Conservation (phyloP, 2,113 vertebrate genomes). For the Datnioides undecimradiatus region DNA sequence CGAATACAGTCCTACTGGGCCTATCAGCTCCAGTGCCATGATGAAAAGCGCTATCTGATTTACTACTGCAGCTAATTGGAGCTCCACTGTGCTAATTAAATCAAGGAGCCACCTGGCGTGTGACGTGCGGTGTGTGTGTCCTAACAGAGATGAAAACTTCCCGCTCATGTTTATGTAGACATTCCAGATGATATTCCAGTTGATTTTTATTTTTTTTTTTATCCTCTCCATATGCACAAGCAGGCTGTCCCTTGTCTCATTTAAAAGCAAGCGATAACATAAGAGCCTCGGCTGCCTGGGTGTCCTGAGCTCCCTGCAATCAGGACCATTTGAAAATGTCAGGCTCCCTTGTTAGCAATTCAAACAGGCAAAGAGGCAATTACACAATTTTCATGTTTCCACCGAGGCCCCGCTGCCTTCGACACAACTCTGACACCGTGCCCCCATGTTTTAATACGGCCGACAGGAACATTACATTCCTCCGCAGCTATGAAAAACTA, state of each 20-base stretch:
- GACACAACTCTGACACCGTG: constrained; percentile 84
- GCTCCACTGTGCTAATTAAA: constrained; percentile 76
- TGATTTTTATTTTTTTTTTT: constrained; percentile 32
- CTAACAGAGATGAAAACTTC: constrained; percentile 38
- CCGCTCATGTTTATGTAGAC: constrained; percentile 34
- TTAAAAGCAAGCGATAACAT: constrained; percentile 74
- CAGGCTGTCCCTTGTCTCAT: constrained; percentile 45
- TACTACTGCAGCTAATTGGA: constrained; percentile 67
- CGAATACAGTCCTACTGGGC: constrained; percentile 41
- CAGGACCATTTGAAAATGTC: constrained; percentile 87
- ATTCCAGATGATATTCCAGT: constrained; percentile 48
- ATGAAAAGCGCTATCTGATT: constrained; percentile 72
- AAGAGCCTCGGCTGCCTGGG: constrained; percentile 11
- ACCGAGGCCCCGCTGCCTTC: constrained; percentile 84
- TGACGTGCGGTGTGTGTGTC: constrained; percentile 19
- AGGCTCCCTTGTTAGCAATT: constrained; percentile 89
- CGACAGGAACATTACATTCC: constrained; percentile 86
- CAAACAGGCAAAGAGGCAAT: constrained; percentile 86
- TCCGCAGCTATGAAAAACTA: constrained; percentile 84
- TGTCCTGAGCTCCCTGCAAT: constrained; percentile 83
- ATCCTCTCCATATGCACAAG: constrained; percentile 19
- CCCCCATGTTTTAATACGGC: constrained; percentile 84
- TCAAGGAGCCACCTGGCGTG: constrained; percentile 66
- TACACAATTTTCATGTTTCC: constrained; percentile 87
- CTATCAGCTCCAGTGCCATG: constrained; percentile 43